Evolutionary conservation across 1,140 invertebrate species (phyloP).

Genomic region (Bathynomus jamesi): DNA sequence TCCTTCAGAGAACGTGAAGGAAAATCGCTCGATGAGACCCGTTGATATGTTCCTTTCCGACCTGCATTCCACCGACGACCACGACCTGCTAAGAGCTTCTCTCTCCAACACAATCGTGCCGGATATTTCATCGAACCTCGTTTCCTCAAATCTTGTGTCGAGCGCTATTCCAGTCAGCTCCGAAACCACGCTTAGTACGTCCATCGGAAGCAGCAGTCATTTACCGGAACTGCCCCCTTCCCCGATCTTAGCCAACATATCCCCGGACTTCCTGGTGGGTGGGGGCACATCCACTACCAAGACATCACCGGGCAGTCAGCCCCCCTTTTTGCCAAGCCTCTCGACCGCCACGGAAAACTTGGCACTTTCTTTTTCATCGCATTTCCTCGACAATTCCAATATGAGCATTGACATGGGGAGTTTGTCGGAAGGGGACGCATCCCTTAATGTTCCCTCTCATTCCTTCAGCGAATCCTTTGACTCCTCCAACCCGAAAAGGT

Average conservation of each 20-base stretch:
- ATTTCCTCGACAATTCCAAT: slow-evolving; percentile 34
- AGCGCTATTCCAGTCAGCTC: neutral
- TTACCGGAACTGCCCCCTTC: neutral
- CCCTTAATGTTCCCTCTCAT: slow-evolving; percentile 17
- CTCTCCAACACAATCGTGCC: neutral
- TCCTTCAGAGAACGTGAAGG: neutral
- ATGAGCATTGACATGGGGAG: slow-evolving; percentile 36
- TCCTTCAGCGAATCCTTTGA: slow-evolving; percentile 24
- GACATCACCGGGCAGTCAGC: neutral
- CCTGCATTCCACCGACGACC: neutral
- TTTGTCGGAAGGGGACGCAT: slow-evolving; percentile 33
- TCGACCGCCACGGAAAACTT: slow-evolving; percentile 1
- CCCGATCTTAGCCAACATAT: neutral
- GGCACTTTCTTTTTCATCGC: slow-evolving; percentile 15
- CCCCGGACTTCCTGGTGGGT: neutral
- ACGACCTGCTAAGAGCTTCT: neutral
- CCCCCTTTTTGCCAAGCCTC: neutral
- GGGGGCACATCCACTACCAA: neutral
- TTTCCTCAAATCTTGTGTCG: too few species aligned
- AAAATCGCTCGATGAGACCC: neutral
- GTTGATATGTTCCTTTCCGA: neutral
- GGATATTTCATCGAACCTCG: too few species aligned
- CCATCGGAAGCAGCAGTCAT: neutral
- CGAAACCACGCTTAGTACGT: neutral
- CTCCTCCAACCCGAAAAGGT: slow-evolving; percentile 17